Evolutionary conservation across 2,113 vertebrate species (phyloP).

Genomic region (Carassius carassius): DNA sequence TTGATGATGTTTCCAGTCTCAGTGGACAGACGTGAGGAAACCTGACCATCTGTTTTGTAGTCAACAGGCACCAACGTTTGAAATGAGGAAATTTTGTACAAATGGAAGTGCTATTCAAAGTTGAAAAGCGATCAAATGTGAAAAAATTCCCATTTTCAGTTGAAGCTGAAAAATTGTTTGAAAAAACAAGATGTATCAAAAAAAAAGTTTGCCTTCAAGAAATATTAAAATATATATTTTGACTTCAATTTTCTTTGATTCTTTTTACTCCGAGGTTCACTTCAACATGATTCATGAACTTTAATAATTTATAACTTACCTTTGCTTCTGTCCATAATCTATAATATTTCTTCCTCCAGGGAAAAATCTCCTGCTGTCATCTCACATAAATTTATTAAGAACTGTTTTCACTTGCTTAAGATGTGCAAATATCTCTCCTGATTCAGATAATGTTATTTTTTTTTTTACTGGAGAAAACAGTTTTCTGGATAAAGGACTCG

Average conservation of each 20-base stretch:
- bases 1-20: neutral
- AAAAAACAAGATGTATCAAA: too few relatives aligned
- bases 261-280: neutral
- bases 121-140: conserved; percentile 32
- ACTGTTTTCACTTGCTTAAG: too few relatives aligned
- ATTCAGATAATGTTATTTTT: too few relatives aligned
- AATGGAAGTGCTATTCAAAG: conserved; percentile 40
- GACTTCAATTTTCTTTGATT: neutral
- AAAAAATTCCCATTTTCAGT: conserved; percentile 41
- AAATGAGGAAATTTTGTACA: conserved; percentile 46
- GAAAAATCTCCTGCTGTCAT: too few relatives aligned
- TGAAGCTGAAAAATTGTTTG: conserved; percentile 1
- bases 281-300: neutral
- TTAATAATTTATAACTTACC: too few relatives aligned
- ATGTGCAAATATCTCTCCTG: too few relatives aligned
- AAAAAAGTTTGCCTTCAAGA: neutral
- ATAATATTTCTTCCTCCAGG: too few relatives aligned
- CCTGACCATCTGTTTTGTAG: conserved; percentile 39
- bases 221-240: conserved; percentile 8
- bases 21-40: neutral
- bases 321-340: too few relatives aligned
- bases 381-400: too few relatives aligned
- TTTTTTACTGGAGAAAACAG: too few relatives aligned
- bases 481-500: too few relatives aligned
- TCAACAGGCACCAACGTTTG: conserved; percentile 44